Conservation (phyloP, 2,888 invertebrate genomes). For the Odontothrips loti region DNA sequence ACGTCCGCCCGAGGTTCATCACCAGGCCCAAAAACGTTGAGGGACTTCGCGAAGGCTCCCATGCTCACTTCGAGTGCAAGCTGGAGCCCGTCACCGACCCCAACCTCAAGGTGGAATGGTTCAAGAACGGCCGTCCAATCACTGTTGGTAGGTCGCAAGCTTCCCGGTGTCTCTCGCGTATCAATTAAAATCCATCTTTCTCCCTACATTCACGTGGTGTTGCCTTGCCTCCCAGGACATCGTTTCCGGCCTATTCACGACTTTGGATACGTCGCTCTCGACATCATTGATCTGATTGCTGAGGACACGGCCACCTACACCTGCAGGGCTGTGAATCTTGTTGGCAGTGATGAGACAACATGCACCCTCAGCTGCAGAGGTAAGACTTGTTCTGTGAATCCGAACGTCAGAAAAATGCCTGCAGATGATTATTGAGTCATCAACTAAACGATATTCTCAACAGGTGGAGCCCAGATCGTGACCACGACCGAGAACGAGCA, state of each 20-base stretch:
- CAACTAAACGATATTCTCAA: constrained; percentile 24
- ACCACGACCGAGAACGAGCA: constrained; percentile 83
- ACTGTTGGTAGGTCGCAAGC: constrained; percentile 62
- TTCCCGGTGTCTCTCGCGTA: not conserved
- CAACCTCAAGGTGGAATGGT: constrained; percentile 95
- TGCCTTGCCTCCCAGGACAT: constrained; percentile 56
- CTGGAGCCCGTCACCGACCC: constrained; percentile 95
- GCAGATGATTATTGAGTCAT: constrained; percentile 8
- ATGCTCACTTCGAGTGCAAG: constrained; percentile 96
- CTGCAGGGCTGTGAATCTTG: constrained; percentile 83
- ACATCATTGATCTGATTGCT: constrained; percentile 91
- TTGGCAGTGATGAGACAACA: constrained; percentile 82
- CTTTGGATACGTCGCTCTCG: constrained; percentile 96
- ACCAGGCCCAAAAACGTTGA: constrained; percentile 83
- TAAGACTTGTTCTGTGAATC: constrained; percentile 41
- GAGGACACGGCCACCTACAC: constrained; percentile 95
- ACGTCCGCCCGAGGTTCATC: constrained; percentile 75
- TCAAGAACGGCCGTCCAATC: constrained; percentile 88
- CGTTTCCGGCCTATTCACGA: constrained; percentile 95
- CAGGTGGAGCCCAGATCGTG: constrained; percentile 66
- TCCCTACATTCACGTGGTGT: no score
- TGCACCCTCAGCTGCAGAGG: constrained; percentile 69
- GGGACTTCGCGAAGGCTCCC: constrained; percentile 80
- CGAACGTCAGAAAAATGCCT: constrained; percentile 20
- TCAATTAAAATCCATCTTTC: not conserved